Evolutionary conservation across 2,888 invertebrate species (phyloP).

Genomic region (Kuschelorhynchus macadamiae): DNA sequence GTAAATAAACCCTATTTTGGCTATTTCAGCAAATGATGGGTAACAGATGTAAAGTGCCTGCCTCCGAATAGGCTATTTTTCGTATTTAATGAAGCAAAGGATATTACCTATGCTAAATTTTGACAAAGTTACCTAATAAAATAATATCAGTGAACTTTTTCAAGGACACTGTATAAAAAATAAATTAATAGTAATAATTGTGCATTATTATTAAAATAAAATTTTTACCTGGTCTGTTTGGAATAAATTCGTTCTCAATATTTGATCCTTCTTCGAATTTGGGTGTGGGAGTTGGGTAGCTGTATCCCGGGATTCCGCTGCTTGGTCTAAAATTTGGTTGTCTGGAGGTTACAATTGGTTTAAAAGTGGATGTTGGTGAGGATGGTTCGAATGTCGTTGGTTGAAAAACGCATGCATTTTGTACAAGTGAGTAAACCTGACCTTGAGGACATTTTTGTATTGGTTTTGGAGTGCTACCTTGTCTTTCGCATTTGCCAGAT

Average conservation of each 20-base stretch:
- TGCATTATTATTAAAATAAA: too few relatives aligned
- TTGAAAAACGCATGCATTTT: constrained; percentile 51
- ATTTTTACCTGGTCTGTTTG: constrained; percentile 14
- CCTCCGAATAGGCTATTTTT: too few relatives aligned
- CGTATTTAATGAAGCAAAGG: too few relatives aligned
- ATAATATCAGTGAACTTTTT: too few relatives aligned
- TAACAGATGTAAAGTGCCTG: too few relatives aligned
- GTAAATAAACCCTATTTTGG: too few relatives aligned
- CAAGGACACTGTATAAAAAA: too few relatives aligned
- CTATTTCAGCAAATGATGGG: too few relatives aligned
- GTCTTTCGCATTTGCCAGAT: constrained; percentile 49
- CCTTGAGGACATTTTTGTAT: constrained; percentile 44
- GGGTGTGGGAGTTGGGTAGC: constrained; percentile 57
- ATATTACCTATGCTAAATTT: too few relatives aligned
- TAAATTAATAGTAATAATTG: too few relatives aligned
- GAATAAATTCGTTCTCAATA: background rate
- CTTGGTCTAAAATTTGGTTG: constrained; percentile 45
- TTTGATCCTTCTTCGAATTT: constrained; percentile 36
- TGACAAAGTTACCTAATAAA: too few relatives aligned
- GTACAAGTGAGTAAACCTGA: constrained; percentile 49
- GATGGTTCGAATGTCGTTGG: constrained; percentile 32
- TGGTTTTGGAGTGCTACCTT: constrained; percentile 24
- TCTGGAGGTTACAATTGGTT: constrained; percentile 43
- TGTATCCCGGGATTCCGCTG: constrained; percentile 49
- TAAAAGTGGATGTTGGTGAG: constrained; percentile 39